These are phyloP conservation scores for Metaphire vulgaris DNA, from an alignment of 1,140 invertebrate species.

Conservation along the genomic window DNA sequence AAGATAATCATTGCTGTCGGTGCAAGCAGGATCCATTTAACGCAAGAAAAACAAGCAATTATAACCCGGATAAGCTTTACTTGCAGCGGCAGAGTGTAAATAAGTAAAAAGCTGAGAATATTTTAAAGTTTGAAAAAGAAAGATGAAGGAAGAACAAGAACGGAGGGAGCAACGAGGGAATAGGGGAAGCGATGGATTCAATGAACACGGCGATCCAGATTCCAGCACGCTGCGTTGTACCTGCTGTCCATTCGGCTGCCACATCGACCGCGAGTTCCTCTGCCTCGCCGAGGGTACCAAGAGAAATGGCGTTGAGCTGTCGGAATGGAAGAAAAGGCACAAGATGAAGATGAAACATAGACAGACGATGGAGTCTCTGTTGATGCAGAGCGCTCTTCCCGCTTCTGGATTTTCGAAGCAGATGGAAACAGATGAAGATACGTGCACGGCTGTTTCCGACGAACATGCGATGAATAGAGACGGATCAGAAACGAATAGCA, in stretches of 20 bases:
- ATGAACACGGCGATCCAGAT: neutral
- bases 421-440: neutral
- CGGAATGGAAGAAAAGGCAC: neutral
- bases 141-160: no score
- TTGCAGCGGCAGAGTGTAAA: no score
- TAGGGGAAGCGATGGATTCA: neutral
- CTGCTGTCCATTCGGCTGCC: neutral
- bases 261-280: neutral
- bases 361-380: neutral
- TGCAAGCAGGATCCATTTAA: no score
- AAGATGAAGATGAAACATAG: neutral
- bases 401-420: neutral
- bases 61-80: no score
- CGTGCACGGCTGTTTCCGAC: neutral
- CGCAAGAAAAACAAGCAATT: no score
- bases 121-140: no score
- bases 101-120: no score
- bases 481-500: neutral
- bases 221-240: neutral
- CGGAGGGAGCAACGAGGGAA: neutral
- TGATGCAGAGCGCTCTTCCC: neutral
- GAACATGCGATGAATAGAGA: neutral
- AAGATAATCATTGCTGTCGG: no score
- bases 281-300: neutral
- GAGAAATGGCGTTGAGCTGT: neutral